Percentiles rank a stretch among this genome's conserved stretches.
Evolutionary conservation across 53 echinoderm and acorn worm species (phyloP).

Genomic region (Pentamera pediparva): DNA sequence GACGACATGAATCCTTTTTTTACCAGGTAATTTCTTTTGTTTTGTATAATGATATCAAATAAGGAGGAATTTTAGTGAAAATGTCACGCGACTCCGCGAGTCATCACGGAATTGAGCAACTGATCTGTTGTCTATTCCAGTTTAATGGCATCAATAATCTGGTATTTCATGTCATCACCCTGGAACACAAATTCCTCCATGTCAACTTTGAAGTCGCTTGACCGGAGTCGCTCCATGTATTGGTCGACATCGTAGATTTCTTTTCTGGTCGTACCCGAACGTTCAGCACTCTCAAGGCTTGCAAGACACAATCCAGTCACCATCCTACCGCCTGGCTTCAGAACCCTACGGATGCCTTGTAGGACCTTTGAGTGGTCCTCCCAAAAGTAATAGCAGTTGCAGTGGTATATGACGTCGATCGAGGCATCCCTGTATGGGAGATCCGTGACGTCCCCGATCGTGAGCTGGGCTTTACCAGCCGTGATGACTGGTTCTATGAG

Average conservation of each 20-base stretch:
- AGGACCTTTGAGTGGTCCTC: slow-evolving; percentile 45
- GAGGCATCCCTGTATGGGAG: slow-evolving; percentile 62
- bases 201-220: slow-evolving; percentile 44
- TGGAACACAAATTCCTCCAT: too few species aligned
- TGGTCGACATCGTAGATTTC: slow-evolving; percentile 43
- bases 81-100: too few species aligned
- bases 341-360: slow-evolving; percentile 54
- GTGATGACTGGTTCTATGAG: slow-evolving; percentile 50
- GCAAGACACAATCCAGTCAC: slow-evolving; percentile 43
- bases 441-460: slow-evolving; percentile 53
- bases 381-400: slow-evolving; percentile 98
- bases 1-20: too few species aligned
- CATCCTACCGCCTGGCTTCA: slow-evolving; percentile 75
- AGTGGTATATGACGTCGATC: slow-evolving; percentile 78
- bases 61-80: too few species aligned
- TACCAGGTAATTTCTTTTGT: too few species aligned
- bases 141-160: too few species aligned
- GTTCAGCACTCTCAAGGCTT: neutral
- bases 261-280: slow-evolving; percentile 32
- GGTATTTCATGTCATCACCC: too few species aligned
- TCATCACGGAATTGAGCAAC: too few species aligned
- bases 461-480: slow-evolving; percentile 47
- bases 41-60: too few species aligned
- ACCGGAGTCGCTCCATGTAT: slow-evolving; percentile 64
- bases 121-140: too few species aligned